These are phyloP conservation scores for Buphagus erythrorhynchus DNA, from an alignment of 2,797 vertebrate genomes.

Conservation along the genomic window DNA sequence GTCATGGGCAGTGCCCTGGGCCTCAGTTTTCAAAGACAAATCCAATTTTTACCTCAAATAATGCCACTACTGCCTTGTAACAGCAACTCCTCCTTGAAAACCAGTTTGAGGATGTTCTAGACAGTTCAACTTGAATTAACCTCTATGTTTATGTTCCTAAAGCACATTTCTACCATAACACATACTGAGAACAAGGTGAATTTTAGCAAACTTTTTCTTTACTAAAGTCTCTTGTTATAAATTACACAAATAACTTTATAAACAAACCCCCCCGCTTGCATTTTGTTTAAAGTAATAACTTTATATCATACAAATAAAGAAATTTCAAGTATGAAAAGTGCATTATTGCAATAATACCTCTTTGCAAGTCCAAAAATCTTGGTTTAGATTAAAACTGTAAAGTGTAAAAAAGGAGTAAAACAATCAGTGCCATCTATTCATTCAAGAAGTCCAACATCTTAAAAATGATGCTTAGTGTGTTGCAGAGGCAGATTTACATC, in stretches of 20 bases:
- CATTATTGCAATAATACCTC: conserved; percentile 99
- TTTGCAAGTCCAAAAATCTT: conserved; percentile 98
- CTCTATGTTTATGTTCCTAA: neutral
- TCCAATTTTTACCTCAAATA: neutral
- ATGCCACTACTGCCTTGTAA: neutral
- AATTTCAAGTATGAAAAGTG: conserved; percentile 99
- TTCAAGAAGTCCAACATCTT: conserved; percentile 77
- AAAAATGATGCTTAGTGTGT: conserved; percentile 75
- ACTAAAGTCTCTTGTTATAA: conserved; percentile 84
- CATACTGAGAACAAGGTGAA: conserved; percentile 69
- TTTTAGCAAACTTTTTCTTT: conserved; percentile 79
- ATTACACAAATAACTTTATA: conserved; percentile 83
- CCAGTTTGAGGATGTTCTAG: neutral
- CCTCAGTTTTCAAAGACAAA: neutral
- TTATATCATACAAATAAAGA: conserved; percentile 85
- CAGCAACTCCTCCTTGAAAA: neutral
- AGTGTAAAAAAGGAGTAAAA: conserved; percentile 82
- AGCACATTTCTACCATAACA: neutral
- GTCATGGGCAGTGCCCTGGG: neutral
- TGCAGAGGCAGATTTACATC: conserved; percentile 76
- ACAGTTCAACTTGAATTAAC: neutral
- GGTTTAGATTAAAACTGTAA: conserved; percentile 98
- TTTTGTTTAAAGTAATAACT: conserved; percentile 83
- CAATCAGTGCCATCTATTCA: conserved; percentile 80
- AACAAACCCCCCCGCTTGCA: conserved; percentile 78